phyloP scores from a whole-genome alignment of 2,113 vertebrate genomes.

The Camelus dromedarius region DNA sequence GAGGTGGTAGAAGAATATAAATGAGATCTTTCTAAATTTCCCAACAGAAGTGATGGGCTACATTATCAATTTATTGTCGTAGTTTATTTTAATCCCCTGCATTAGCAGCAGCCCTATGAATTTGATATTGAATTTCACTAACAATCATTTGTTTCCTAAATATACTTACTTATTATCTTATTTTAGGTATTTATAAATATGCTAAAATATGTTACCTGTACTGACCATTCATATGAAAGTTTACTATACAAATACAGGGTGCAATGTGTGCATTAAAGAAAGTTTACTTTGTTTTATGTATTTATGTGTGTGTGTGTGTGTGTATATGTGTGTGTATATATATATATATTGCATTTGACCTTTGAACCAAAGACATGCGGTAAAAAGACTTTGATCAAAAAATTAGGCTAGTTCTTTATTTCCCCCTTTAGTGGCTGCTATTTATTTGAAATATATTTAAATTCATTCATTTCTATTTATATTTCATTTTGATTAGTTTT shows the following conservation, averaged over 20 bases:
- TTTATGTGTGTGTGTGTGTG: not conserved
- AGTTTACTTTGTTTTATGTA: no score
- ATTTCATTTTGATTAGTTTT: not conserved
- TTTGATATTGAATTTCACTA: no score
- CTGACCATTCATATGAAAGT: no score
- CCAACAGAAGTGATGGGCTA: not conserved
- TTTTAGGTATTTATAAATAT: no score
- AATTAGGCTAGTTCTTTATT: not conserved
- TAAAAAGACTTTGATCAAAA: not conserved
- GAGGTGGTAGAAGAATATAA: not conserved
- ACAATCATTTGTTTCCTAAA: no score
- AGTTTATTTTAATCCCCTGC: not conserved
- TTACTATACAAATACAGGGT: no score
- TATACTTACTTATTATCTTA: no score
- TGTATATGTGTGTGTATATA: not conserved
- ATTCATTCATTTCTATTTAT: not conserved
- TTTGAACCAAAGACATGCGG: not conserved
- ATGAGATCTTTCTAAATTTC: conserved; percentile 61
- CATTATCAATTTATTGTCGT: not conserved
- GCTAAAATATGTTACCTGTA: no score
- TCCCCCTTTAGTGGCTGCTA: not conserved
- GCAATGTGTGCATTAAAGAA: no score
- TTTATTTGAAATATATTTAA: not conserved
- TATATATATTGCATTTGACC: not conserved
- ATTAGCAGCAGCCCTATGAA: no score